Base-by-base conservation (phyloP, 2,888 invertebrate genomes). In the Dugesia japonica region DNA sequence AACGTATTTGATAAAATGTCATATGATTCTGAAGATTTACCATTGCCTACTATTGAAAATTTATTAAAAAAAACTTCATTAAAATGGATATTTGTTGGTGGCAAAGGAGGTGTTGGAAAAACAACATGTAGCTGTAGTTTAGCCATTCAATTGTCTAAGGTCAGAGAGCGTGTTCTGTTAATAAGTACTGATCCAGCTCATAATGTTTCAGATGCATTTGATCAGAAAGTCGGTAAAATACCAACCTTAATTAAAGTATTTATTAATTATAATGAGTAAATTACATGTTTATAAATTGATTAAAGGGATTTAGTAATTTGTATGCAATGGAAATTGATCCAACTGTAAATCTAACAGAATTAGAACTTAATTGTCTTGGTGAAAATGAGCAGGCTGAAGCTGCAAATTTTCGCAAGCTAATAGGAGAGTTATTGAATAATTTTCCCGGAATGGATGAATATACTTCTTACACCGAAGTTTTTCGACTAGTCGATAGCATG, bases 311-410 rank as follows among this genome's bases (percentile, higher is more conserved):
- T 84, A 88, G 89, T n/a, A 98, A 99, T 85, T 87, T 99, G 1
- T 97, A 89, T 87, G 98, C 97, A 0, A 98, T 99, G 98, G 97
- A 97, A 88, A 92, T 98, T 80, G 97, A 98, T 86, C 95, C 97
- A 0, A 95, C 94, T 87, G 90, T 93, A 7, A 94, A 94, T 0
- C 88, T 94, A 71, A 91, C 90, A 80, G 94, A 95, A 84, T 86
- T 95, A 74, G 94, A 95, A 0, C 95, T 95, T 81, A 94, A 95
- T 83, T 93, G 92, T 83, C 92, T 93, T 83, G 91, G 92, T 90
- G 89, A 91, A 80, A 90, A 89, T 1, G 90, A 91, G 81, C 75
- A 74, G 15, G 72, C 71, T 23, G 42, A 23, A 15, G 31, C 77
- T n/a, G 56, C 42, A 17, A 71, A 71, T 28, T 89, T 91, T 81